Evolutionary conservation across 1,140 invertebrate genomes (phyloP).

Genomic region (Drosophila bocqueti): DNA sequence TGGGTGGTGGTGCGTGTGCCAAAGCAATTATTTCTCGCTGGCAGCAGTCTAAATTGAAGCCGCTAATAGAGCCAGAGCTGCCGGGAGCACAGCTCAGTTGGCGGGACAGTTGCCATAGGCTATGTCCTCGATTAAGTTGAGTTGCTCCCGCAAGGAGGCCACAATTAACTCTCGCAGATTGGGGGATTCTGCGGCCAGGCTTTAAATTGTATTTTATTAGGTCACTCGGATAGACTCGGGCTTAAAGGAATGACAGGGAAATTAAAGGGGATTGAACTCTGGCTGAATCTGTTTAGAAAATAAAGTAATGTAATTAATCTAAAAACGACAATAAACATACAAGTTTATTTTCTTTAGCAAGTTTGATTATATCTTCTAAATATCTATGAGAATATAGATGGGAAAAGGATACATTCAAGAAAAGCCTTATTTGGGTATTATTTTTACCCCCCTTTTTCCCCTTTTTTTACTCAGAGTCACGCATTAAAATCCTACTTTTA

Average conservation of each 20-base stretch:
- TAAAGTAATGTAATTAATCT: background rate
- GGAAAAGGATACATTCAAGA: no score
- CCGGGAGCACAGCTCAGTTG: conserved; percentile 30
- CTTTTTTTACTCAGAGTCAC: background rate
- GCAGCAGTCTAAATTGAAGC: conserved; percentile 76
- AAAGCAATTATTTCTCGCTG: conserved; percentile 81
- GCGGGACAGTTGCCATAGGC: conserved; percentile 48
- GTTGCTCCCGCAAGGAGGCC: conserved; percentile 36
- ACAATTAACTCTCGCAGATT: conserved; percentile 42
- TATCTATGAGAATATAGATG: no score
- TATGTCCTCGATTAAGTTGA: conserved; percentile 55
- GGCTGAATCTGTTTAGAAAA: background rate
- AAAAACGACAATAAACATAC: no score
- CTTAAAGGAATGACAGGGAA: background rate
- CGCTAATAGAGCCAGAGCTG: conserved; percentile 60
- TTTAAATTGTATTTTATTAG: conserved; percentile 31
- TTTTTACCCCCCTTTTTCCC: background rate
- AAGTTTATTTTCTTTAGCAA: background rate
- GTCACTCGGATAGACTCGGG: conserved; percentile 1
- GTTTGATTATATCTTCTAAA: no score
- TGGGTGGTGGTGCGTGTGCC: conserved; percentile 58
- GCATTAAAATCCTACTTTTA: background rate
- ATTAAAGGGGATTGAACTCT: no score
- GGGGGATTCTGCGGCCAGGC: background rate
- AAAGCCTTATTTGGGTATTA: background rate